Evolutionary conservation across 2,797 vertebrate species (phyloP).

Genomic region (Rhinatrema bivittatum): DNA sequence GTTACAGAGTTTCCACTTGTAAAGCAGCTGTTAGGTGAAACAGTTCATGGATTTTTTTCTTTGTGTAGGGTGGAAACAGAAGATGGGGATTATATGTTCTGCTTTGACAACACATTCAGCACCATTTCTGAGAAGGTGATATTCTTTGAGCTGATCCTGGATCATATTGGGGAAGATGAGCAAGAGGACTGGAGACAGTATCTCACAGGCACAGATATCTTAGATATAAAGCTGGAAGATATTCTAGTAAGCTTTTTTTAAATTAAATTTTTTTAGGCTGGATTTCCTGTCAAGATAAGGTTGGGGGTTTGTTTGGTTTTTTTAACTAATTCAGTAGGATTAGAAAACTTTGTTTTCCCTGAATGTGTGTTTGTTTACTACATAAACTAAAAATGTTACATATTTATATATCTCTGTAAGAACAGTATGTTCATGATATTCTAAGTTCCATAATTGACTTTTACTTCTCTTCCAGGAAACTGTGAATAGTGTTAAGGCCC

Average conservation of each 20-base stretch:
- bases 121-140: slow-evolving; percentile 89
- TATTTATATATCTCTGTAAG: too few species aligned
- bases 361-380: too few species aligned
- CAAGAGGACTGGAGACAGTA: slow-evolving; percentile 90
- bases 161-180: slow-evolving; percentile 78
- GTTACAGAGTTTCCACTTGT: too few species aligned
- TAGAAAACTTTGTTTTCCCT: background rate
- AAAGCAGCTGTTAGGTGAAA: too few species aligned
- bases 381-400: too few species aligned
- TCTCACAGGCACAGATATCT: slow-evolving; percentile 77
- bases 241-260: slow-evolving; percentile 81
- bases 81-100: slow-evolving; percentile 96
- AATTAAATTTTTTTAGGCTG: too few species aligned
- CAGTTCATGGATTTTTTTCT: too few species aligned
- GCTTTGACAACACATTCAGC: slow-evolving; percentile 96
- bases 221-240: slow-evolving; percentile 96
- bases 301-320: too few species aligned
- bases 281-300: background rate
- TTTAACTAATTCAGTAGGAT: too few species aligned
- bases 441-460: too few species aligned
- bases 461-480: slow-evolving; percentile 69
- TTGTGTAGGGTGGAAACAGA: slow-evolving; percentile 77
- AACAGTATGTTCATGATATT: too few species aligned
- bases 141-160: slow-evolving; percentile 96
- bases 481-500: slow-evolving; percentile 88